These are phyloP conservation scores for Punctoribates punctum DNA, from an alignment of 2,888 invertebrate genomes.

Conservation along the genomic window DNA sequence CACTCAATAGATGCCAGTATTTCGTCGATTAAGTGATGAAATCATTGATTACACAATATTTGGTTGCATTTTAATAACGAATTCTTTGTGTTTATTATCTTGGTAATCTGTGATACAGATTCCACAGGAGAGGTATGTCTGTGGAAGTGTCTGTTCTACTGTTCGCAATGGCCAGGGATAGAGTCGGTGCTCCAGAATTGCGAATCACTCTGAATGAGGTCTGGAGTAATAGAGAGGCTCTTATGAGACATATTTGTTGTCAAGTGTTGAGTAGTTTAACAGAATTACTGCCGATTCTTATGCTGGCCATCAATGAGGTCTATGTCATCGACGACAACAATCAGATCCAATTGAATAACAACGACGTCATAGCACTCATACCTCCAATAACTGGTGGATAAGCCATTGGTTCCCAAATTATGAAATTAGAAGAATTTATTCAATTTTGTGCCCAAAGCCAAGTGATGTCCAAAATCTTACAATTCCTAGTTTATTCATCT, in stretches of 20 bases:
- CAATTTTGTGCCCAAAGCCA: too few species aligned
- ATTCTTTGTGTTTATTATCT: too few species aligned
- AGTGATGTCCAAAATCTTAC: too few species aligned
- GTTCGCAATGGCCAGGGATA: slow-evolving; percentile 36
- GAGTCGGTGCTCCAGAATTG: background rate
- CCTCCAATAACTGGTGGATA: slow-evolving; percentile 42
- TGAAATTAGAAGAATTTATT: too few species aligned
- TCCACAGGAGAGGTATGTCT: background rate
- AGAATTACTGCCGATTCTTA: slow-evolving; percentile 19
- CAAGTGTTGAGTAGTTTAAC: background rate
- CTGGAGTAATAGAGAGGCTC: slow-evolving; percentile 17
- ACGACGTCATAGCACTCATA: slow-evolving; percentile 36
- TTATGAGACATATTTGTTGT: slow-evolving; percentile 20
- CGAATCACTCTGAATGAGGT: background rate
- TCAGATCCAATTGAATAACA: background rate
- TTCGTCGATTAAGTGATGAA: too few species aligned
- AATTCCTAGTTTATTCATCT: too few species aligned
- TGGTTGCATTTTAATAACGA: too few species aligned
- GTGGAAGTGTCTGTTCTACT: slow-evolving; percentile 32
- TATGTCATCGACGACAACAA: slow-evolving; percentile 1
- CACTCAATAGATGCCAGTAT: too few species aligned
- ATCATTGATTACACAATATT: too few species aligned
- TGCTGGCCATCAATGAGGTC: slow-evolving; percentile 38
- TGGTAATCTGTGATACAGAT: too few species aligned
- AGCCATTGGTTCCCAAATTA: background rate